phyloP scores from a whole-genome alignment of 2,113 vertebrate species.

The Notiomystis cincta region DNA sequence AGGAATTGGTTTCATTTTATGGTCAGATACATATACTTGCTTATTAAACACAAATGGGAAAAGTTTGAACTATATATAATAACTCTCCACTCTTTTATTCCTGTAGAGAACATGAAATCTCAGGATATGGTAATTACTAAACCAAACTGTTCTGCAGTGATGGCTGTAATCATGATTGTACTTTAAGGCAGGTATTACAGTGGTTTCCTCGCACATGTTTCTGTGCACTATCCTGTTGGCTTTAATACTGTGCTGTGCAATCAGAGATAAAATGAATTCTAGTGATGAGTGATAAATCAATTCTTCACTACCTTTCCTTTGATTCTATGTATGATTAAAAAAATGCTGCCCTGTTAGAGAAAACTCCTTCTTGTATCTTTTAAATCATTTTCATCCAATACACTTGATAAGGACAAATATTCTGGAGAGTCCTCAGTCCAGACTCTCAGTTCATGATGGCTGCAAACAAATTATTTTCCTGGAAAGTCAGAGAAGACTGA shows the following conservation, averaged over 20 bases:
- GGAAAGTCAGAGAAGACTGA: background rate
- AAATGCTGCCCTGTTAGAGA: background rate
- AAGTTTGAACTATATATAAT: background rate
- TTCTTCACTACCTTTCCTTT: background rate
- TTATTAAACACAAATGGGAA: background rate
- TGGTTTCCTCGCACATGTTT: background rate
- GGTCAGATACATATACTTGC: background rate
- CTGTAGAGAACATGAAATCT: background rate
- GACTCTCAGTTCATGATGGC: fast-evolving
- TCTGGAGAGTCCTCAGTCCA: background rate
- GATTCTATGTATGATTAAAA: background rate
- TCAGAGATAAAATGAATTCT: background rate
- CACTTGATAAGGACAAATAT: background rate
- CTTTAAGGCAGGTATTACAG: background rate
- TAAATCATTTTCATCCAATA: background rate
- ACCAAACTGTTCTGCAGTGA: background rate
- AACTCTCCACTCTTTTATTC: background rate
- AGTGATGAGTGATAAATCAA: background rate
- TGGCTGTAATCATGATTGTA: background rate
- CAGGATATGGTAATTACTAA: background rate
- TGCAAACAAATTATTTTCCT: background rate
- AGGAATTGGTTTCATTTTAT: background rate
- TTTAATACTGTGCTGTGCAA: background rate
- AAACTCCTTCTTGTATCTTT: background rate
- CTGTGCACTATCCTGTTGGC: fast-evolving